Percentiles rank a stretch among this genome's conserved stretches.
phyloP scores from a whole-genome alignment of 2,888 invertebrate species.

The Autographa gamma region DNA sequence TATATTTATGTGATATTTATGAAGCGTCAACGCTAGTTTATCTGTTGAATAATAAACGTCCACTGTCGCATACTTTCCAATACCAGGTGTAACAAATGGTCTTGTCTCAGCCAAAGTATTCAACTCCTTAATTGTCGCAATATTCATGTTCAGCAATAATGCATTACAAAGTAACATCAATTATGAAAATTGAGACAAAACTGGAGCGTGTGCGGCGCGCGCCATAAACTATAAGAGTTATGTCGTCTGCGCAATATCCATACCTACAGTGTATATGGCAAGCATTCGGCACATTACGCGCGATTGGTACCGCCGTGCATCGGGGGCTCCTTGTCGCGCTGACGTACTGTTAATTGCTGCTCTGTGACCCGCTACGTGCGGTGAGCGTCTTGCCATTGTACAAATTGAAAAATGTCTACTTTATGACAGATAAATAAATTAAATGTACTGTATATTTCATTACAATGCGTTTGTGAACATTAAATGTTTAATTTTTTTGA shows the following conservation, averaged over 20 bases:
- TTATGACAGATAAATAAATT: not conserved
- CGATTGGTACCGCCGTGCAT: not conserved
- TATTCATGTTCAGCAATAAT: constrained; percentile 14
- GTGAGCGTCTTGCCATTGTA: not conserved
- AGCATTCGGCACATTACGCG: not conserved
- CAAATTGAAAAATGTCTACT: not conserved
- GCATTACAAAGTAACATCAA: constrained; percentile 15
- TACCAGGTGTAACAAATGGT: not conserved
- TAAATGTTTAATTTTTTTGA: not conserved
- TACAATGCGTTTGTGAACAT: not conserved
- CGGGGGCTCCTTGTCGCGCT: not conserved
- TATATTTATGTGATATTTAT: not conserved
- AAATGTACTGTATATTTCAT: not conserved
- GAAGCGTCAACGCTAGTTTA: not conserved
- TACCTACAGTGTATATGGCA: not conserved
- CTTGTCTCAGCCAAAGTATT: not conserved
- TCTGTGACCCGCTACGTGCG: not conserved
- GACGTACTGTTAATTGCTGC: not conserved
- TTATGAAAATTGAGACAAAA: constrained; percentile 14
- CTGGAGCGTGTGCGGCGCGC: constrained; percentile 2
- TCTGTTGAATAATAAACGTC: not conserved
- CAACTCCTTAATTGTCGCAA: not conserved
- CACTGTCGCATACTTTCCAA: not conserved
- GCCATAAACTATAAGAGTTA: constrained; percentile 21
- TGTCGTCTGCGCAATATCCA: constrained; percentile 10